phyloP scores from a whole-genome alignment of 2,888 invertebrate genomes.

The Phymatocera aterrima region DNA sequence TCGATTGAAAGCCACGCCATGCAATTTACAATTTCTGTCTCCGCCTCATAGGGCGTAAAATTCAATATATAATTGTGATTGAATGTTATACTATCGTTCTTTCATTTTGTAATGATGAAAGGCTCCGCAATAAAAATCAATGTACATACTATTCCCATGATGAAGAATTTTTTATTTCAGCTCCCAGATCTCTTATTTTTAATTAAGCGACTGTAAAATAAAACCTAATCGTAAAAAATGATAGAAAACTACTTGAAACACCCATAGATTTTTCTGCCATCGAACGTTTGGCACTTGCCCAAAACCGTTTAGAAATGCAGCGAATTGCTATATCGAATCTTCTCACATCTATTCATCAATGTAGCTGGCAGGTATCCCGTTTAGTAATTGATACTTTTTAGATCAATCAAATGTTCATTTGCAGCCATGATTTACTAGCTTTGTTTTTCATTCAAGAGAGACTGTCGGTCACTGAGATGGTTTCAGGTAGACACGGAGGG shows the following conservation, averaged over 20 bases:
- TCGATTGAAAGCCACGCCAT: too few species aligned
- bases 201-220: not conserved
- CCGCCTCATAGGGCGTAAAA: too few species aligned
- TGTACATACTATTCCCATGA: too few species aligned
- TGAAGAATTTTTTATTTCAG: not conserved
- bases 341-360: not conserved
- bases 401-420: not conserved
- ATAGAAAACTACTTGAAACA: not conserved
- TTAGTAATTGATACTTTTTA: not conserved
- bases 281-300: conserved; percentile 24
- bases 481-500: too few species aligned
- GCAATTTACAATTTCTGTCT: too few species aligned
- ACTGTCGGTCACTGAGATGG: too few species aligned
- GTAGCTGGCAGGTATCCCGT: not conserved
- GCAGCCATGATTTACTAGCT: not conserved
- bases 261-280: conserved; percentile 30
- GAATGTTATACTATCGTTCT: too few species aligned
- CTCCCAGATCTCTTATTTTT: too few species aligned
- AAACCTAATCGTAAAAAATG: not conserved
- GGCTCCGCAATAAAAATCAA: too few species aligned
- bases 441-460: too few species aligned
- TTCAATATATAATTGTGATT: too few species aligned
- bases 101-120: too few species aligned
- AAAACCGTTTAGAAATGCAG: not conserved
- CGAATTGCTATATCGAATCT: not conserved